Base-by-base conservation (phyloP, 2,888 invertebrate genomes). In the Arctia plantaginis region DNA sequence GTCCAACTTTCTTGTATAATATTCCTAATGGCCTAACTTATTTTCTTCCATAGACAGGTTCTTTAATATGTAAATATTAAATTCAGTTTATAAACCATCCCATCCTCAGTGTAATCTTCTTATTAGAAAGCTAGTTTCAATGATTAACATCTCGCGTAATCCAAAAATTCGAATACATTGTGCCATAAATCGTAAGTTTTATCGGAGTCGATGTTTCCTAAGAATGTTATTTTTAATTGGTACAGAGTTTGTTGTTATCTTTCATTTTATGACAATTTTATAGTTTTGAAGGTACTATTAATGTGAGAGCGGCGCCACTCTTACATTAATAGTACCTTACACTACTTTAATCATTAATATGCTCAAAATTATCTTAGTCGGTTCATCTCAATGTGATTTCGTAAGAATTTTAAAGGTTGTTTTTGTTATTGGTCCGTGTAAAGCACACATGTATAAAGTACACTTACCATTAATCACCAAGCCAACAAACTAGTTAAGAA, bases 81-180 rank as follows among this genome's bases (percentile, higher is more conserved):
- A 27, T 62, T 62, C 27, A 15, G 55, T 70, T 4, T 13, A 8
- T 69, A 35, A 69, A 51, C 55, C 55, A 55, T 62, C 10, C 47
- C 71, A 69, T 75, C 47, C 30, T 72, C 30, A 73, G 44, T 68
- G 62, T 70, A 74, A 78, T 77, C 73, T 66, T 82, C 78, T 80
- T 80, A 88, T 88, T 89, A 89, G 88, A 91, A 90, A 90, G 87
- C 83, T 75, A 39, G 72, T 83, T 87, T 85, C 77, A 82, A 82
- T 82, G 82, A 85, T 87, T 84, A 84, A 80, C 83, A 83, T 86
- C 77, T 85, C 79, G 85, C 79, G 81, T 80, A 84, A 83, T 86
- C 84, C 74, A 75, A 73, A 69, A 59, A 76, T 87, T 88, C 84
- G 82, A 88, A 88, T 86, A 86, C 80, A 73, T 72, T 59, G 27